Evolutionary conservation across 1,140 invertebrate genomes (phyloP), one percentile per base, ranked within the genome.

Genomic region (Macrobrachium nipponense): DNA sequence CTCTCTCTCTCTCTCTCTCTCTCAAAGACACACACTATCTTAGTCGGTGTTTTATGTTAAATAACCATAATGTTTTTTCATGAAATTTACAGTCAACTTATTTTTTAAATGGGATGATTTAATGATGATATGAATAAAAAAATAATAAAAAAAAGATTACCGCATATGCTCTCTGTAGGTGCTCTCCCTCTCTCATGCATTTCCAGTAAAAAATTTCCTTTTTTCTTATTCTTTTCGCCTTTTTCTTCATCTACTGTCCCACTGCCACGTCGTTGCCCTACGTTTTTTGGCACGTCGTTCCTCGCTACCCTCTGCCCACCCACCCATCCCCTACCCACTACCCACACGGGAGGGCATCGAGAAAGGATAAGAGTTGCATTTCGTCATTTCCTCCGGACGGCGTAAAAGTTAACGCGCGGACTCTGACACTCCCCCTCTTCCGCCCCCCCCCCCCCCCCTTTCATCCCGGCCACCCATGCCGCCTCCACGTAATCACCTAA

Each of bases 1-100:
- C 79, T 81, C 79, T 81, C 79, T 81, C 79, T 81, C 78, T 81
- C 79, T 81, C 79, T 81, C 79, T 81, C 75, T 77, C 75, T 77
- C 75, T 77, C 75, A 44, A 2, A 44, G 51, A 44, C 75, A 44
- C 75, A 44, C 75, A 10, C 51, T 51, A 8, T 51, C 51, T 51
- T 36, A 36, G 4, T 36, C 1, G 4, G 4, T 36, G 27, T 36
- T 36, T 36, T 36, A 36, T 36, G 27, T 36, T 36, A 2, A 36
- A 36, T 36, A 36, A 36, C 27, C 27, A 36, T 36, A 36, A 2
- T 1, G 27, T 36, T 36, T 36, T 36, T 36, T n/a, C n/a, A 36
- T 1, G 27, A 36, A 36, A 36, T 36, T 36, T 36, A 36, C 27
- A 2, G 1, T 36, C 27, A 36, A 4, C 4, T 36, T 36, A 36